A percentile compares a stretch with the other conserved stretches of the same genome.
Evolutionary conservation across 53 echinoderm and acorn worm genomes (phyloP).

Genomic region (Echinarachnius parma): DNA sequence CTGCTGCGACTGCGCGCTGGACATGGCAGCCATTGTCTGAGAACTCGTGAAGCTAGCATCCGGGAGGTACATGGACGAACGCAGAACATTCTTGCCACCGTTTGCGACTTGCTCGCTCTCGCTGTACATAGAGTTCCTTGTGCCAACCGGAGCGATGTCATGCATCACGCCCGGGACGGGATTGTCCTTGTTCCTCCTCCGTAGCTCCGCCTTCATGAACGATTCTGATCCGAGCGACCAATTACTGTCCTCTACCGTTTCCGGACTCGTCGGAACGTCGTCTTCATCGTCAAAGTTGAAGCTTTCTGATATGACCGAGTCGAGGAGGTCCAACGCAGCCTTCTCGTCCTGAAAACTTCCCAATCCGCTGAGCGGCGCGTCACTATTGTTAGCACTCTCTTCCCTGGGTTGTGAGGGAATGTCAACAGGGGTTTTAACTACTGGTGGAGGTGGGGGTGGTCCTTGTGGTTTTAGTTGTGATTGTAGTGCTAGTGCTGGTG

Average conservation of each 20-base stretch:
- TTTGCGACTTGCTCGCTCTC: background rate
- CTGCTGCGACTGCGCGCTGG: background rate
- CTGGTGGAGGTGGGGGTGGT: no score
- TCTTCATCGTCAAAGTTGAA: conserved; percentile 60
- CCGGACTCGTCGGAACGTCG: background rate
- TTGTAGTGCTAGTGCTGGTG: conserved; percentile 1
- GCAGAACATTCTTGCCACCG: conserved; percentile 7
- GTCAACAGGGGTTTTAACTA: no score
- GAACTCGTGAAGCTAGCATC: conserved; percentile 34
- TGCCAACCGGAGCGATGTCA: conserved; percentile 13
- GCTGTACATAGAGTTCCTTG: background rate
- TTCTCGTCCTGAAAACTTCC: conserved; percentile 61
- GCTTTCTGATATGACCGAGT: conserved; percentile 83
- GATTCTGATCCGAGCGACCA: conserved; percentile 46
- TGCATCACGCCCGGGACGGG: conserved; percentile 56
- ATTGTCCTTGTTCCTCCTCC: conserved; percentile 19
- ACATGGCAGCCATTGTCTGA: conserved; percentile 18
- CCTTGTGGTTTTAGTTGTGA: background rate
- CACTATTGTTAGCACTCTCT: background rate
- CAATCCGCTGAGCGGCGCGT: conserved; percentile 6
- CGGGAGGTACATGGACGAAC: conserved; percentile 40
- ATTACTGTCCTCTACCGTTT: conserved; percentile 31
- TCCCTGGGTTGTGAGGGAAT: background rate
- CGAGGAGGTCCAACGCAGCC: conserved; percentile 83
- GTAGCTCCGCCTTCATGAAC: conserved; percentile 24